Conservation (phyloP, 2,888 invertebrate species). For the Coelinius sp. region DNA sequence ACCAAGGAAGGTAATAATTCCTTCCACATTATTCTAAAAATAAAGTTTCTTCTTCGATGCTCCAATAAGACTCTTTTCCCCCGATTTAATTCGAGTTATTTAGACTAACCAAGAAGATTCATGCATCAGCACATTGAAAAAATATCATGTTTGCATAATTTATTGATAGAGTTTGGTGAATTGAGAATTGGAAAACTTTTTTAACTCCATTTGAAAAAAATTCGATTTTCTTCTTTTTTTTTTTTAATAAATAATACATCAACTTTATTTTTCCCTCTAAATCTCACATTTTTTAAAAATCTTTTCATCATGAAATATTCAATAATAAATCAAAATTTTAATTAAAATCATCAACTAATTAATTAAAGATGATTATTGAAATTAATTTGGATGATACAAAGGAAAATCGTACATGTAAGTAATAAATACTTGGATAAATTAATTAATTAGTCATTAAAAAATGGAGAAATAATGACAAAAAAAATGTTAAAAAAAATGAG, state of each 20-base stretch:
- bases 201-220: not conserved
- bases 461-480: not conserved
- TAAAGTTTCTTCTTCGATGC: slow-evolving; percentile 2
- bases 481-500: not conserved
- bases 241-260: slow-evolving; percentile 6
- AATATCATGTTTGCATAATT: slow-evolving; percentile 14
- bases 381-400: slow-evolving; percentile 56
- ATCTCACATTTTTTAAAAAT: slow-evolving; percentile 8
- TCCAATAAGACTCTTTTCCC: not conserved
- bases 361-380: slow-evolving; percentile 53
- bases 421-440: not conserved
- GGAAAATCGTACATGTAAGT: slow-evolving; percentile 58
- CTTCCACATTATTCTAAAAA: slow-evolving; percentile 10
- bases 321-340: not conserved
- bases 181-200: slow-evolving; percentile 9
- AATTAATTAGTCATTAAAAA: not conserved
- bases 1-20: slow-evolving; percentile 88
- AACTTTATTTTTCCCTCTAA: not conserved
- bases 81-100: slow-evolving; percentile 4
- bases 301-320: not conserved
- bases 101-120: slow-evolving; percentile 14
- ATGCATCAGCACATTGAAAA: slow-evolving; percentile 19
- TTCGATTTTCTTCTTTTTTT: slow-evolving; percentile 38
- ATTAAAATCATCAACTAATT: not conserved
- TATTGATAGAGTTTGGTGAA: not conserved